Conservation (phyloP, 2,113 vertebrate genomes). For the Lagopus leucura region DNA sequence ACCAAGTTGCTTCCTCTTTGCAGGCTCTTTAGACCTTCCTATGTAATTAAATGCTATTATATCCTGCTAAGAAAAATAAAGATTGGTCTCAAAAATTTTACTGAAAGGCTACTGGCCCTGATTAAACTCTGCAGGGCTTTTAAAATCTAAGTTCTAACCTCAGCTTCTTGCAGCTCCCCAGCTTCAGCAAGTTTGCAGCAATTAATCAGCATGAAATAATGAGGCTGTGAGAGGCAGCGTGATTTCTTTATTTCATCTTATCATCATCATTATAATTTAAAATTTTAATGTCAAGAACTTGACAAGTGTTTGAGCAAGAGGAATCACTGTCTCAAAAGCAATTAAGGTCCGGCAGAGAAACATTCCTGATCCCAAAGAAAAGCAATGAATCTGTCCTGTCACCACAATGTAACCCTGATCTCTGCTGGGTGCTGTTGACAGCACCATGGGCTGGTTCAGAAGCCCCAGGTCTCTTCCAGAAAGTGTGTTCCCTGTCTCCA, state of each 20-base stretch:
- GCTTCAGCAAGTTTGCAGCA: neutral
- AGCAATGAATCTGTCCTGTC: neutral
- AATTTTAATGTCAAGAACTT: slow-evolving; percentile 52
- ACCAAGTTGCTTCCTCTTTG: neutral
- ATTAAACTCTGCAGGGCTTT: slow-evolving; percentile 20
- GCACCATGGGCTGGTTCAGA: neutral
- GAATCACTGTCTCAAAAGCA: slow-evolving; percentile 44
- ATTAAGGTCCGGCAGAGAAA: slow-evolving; percentile 25
- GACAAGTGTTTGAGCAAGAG: slow-evolving; percentile 38
- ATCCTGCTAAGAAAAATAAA: neutral
- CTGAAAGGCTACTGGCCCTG: neutral
- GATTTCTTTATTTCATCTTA: slow-evolving; percentile 62
- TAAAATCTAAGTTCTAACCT: slow-evolving; percentile 25
- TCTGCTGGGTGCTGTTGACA: neutral
- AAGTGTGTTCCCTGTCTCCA: fast-evolving
- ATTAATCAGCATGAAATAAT: slow-evolving; percentile 62
- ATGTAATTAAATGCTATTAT: neutral
- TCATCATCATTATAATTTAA: slow-evolving; percentile 48
- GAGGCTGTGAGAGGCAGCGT: neutral
- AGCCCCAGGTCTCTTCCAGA: fast-evolving
- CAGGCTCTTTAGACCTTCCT: neutral
- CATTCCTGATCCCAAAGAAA: slow-evolving; percentile 17
- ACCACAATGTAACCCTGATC: neutral
- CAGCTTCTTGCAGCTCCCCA: neutral
- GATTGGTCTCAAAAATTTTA: neutral